Conservation (phyloP, 2,888 invertebrate species). For the Heterodera filipjevi region DNA sequence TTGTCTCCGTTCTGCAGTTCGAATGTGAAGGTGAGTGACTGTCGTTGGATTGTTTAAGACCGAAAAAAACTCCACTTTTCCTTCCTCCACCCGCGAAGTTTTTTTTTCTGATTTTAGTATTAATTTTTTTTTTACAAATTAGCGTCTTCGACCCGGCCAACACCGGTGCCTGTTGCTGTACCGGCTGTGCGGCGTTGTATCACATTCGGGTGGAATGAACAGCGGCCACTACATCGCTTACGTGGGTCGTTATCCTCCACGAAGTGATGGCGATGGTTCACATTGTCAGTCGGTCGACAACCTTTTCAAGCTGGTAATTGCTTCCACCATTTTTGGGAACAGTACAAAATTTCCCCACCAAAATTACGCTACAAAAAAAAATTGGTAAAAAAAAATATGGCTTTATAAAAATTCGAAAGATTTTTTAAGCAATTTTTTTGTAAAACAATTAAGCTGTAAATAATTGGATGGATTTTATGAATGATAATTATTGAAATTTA, state of each 20-base stretch:
- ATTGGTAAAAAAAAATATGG: too few relatives aligned
- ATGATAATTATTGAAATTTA: too few relatives aligned
- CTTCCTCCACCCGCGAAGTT: too few relatives aligned
- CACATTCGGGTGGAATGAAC: conserved; percentile 87
- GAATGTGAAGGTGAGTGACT: conserved; percentile 42
- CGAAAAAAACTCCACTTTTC: too few relatives aligned
- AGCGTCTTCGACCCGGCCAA: conserved; percentile 46
- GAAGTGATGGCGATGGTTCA: background rate
- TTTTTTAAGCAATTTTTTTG: too few relatives aligned
- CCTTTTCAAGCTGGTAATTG: conserved; percentile 19
- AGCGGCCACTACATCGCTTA: conserved; percentile 92
- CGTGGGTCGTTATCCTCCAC: conserved; percentile 75
- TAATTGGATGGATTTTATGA: too few relatives aligned
- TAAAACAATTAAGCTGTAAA: too few relatives aligned
- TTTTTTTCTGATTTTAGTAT: background rate
- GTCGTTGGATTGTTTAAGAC: too few relatives aligned
- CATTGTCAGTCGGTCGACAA: background rate
- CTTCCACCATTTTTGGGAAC: too few relatives aligned
- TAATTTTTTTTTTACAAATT: conserved; percentile 3
- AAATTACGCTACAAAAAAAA: too few relatives aligned
- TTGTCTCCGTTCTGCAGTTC: conserved; percentile 82
- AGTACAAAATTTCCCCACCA: too few relatives aligned
- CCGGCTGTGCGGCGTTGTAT: conserved; percentile 90
- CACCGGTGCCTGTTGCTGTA: conserved; percentile 78
- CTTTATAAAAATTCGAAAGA: too few relatives aligned